phyloP scores from a whole-genome alignment of 2,113 vertebrate genomes.

The Labeo catla region DNA sequence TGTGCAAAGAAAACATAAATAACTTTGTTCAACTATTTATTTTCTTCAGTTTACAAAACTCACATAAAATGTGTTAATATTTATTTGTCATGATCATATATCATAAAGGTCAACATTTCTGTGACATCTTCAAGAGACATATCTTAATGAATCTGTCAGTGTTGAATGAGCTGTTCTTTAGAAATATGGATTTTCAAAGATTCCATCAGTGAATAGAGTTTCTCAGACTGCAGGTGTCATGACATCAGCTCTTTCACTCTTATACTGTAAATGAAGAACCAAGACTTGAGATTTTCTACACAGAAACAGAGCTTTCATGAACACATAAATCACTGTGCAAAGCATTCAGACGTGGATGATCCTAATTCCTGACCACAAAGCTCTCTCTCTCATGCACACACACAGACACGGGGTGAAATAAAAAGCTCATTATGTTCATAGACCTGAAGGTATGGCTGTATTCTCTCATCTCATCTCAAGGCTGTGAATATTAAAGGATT shows the following conservation, averaged over 20 bases:
- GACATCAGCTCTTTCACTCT: neutral
- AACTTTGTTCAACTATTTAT: no score
- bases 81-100: neutral
- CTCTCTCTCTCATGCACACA: slow-evolving; percentile 26
- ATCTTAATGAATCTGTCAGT: neutral
- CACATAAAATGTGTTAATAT: no score
- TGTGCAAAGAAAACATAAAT: no score
- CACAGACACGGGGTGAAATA: slow-evolving; percentile 65
- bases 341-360: slow-evolving; percentile 50
- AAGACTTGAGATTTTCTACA: neutral
- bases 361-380: slow-evolving; percentile 50
- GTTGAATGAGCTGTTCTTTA: neutral
- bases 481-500: slow-evolving; percentile 74
- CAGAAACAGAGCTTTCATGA: slow-evolving; percentile 33
- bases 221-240: neutral
- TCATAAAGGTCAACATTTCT: neutral
- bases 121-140: neutral
- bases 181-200: neutral
- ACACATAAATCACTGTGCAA: slow-evolving; percentile 48
- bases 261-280: neutral
- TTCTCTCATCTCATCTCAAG: slow-evolving; percentile 73
- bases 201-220: neutral
- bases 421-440: slow-evolving; percentile 78
- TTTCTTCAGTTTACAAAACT: no score
- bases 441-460: slow-evolving; percentile 77